Conservation (phyloP, 2,888 invertebrate species). For the Drosophila atroscutellata region DNA sequence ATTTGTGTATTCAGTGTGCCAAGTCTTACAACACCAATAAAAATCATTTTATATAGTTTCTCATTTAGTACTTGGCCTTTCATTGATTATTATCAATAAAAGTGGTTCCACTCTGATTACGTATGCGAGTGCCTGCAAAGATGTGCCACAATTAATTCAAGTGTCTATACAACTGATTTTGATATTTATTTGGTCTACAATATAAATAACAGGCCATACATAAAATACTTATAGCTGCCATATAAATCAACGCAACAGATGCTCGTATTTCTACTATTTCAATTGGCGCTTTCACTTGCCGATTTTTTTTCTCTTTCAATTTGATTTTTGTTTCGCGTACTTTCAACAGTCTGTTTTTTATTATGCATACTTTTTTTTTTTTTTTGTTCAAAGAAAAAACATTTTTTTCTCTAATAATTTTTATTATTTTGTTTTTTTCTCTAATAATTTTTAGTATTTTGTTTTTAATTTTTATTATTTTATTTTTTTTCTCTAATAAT, state of each 20-base stretch:
- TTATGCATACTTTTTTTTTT: constrained; percentile 8
- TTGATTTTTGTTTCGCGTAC: constrained; percentile 19
- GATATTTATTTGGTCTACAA: constrained; percentile 23
- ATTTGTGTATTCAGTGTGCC: neutral
- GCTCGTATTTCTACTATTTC: constrained; percentile 24
- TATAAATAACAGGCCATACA: constrained; percentile 6
- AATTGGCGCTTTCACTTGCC: constrained; percentile 68
- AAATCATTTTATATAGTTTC: neutral
- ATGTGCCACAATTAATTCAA: constrained; percentile 32
- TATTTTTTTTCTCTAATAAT: neutral
- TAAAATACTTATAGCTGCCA: constrained; percentile 27
- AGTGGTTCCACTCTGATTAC: constrained; percentile 9
- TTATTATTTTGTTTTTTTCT: no score
- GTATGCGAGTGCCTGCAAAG: constrained; percentile 8
- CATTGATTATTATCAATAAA: constrained; percentile 30
- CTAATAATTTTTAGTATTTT: neutral
- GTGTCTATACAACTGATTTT: constrained; percentile 33
- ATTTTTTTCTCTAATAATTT: no score
- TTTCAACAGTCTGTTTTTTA: constrained; percentile 29
- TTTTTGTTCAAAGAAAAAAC: neutral
- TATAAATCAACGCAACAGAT: constrained; percentile 39
- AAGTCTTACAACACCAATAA: constrained; percentile 7
- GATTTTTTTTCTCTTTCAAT: constrained; percentile 30
- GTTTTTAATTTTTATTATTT: neutral
- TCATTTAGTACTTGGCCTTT: constrained; percentile 15